These are phyloP conservation scores for Clusia tigrina DNA, from an alignment of 2,888 invertebrate species.

Conservation along the genomic window DNA sequence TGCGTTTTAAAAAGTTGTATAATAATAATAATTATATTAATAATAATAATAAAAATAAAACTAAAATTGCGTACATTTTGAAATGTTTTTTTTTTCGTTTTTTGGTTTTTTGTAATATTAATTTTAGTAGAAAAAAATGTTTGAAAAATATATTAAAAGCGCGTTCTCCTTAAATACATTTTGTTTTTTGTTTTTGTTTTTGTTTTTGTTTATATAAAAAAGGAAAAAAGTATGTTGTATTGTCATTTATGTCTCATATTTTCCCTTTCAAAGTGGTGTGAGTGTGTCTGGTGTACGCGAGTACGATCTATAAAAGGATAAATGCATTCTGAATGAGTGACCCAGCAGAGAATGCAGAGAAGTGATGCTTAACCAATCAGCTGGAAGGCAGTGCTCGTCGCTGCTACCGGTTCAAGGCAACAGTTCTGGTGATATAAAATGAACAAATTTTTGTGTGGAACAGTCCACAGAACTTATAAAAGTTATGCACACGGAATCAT, in stretches of 20 bases:
- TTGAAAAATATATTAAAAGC: slow-evolving; percentile 6
- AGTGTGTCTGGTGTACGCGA: not conserved
- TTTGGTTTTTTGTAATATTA: not conserved
- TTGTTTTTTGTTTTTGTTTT: slow-evolving; percentile 14
- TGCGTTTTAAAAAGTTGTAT: too few relatives aligned
- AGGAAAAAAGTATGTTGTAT: slow-evolving; percentile 34
- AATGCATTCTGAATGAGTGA: too few relatives aligned
- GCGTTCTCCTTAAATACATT: slow-evolving; percentile 19
- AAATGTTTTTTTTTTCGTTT: slow-evolving; percentile 16
- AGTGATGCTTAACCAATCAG: too few relatives aligned
- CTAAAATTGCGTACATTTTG: slow-evolving; percentile 11
- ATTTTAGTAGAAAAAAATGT: not conserved
- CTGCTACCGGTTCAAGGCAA: too few relatives aligned
- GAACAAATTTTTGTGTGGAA: too few relatives aligned
- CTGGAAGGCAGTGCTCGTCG: too few relatives aligned
- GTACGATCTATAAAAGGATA: too few relatives aligned
- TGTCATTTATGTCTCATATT: slow-evolving; percentile 38
- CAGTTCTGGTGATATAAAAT: too few relatives aligned
- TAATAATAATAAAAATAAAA: slow-evolving; percentile 14
- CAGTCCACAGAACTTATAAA: too few relatives aligned
- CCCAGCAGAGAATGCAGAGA: too few relatives aligned
- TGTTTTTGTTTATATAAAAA: slow-evolving; percentile 26
- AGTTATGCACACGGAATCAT: too few relatives aligned
- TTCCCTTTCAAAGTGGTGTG: slow-evolving; percentile 30
- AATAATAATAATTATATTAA: not conserved